Base-by-base conservation (phyloP, 2,797 vertebrate species). In the Sebastes ruberrimus region DNA sequence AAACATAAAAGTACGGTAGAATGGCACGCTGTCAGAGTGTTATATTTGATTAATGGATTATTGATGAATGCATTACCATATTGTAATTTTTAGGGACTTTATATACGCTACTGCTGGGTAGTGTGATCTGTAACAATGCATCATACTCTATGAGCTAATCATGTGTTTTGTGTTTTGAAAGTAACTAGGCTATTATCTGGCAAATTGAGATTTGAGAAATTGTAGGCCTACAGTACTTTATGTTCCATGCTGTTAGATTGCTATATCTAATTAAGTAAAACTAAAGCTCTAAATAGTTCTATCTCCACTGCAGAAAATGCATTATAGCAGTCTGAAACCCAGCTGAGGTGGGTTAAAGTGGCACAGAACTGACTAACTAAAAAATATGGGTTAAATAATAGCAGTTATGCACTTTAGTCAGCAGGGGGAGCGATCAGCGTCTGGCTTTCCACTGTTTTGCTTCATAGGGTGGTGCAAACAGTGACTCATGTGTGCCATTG, bases 401-500 rank as follows among this genome's bases (percentile, higher is more conserved):
- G 61, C 72, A 83, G 67, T 76, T 83, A 10, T 13, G 23, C 4
- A 35, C 7, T 78, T 72, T 4, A 14, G 49, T 73, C 93, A 89
- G 85, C 89, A 93, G 94, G 72, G 89, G 94, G 92, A 68, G 91
- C 27, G 3, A 63, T 60, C 28, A 38, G 30, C 11, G 4, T 63
- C 64, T 27, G 16, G 33, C 16, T 46, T 7, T 70, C 42, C 10
- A 46, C 28, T 35, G 70, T 70, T 85, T 75, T 23, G 60, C 30
- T 49, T 68, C 64, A 63, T 71, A 2, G 27, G 75, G 72, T 60
- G 42, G 65, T 33, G 70, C 79, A 74, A 76, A 71, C 73, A 16
- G 85, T 94, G 91, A 94, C 76, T 94, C 92, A 94, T 90, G 69
- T 87, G 76, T 90, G 76, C 91, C 90, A 74, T 78, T 85, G 80